A percentile compares a stretch with the other conserved stretches of the same genome.
Conservation (phyloP, 2,888 invertebrate genomes). For the Synergus umbraculus region DNA sequence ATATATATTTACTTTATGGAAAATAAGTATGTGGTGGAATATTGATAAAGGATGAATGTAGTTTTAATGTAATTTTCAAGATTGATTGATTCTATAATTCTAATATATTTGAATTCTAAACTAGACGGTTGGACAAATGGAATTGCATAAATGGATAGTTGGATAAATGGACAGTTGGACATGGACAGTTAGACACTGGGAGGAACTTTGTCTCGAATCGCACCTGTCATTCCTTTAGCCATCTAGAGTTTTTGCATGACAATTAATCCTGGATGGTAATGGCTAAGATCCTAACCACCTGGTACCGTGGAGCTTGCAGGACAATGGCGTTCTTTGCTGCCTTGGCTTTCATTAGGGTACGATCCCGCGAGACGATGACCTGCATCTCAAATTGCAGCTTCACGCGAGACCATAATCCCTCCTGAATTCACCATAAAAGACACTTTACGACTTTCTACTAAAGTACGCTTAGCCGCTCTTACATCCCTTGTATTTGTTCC, state of each 20-base stretch:
- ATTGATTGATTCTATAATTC: not conserved
- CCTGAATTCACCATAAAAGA: conserved; percentile 16
- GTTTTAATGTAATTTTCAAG: not conserved
- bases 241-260: conserved; percentile 71
- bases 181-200: conserved; percentile 14
- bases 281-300: conserved; percentile 70
- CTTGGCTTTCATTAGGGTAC: conserved; percentile 59
- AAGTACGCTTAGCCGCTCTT: not conserved
- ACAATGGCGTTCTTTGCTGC: conserved; percentile 65
- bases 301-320: conserved; percentile 67
- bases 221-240: conserved; percentile 66
- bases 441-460: conserved; percentile 52
- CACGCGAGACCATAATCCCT: conserved; percentile 43
- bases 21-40: not conserved
- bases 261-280: conserved; percentile 72
- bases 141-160: no score
- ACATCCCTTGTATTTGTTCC: not conserved
- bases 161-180: not conserved
- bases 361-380: conserved; percentile 61
- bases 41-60: not conserved
- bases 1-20: no score
- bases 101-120: not conserved
- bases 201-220: conserved; percentile 45
- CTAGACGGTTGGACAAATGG: not conserved
- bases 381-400: conserved; percentile 62